These are phyloP conservation scores for Strongylocentrotus purpuratus DNA, from an alignment of 35 echinoderm and acorn worm species.

Conservation along the genomic window DNA sequence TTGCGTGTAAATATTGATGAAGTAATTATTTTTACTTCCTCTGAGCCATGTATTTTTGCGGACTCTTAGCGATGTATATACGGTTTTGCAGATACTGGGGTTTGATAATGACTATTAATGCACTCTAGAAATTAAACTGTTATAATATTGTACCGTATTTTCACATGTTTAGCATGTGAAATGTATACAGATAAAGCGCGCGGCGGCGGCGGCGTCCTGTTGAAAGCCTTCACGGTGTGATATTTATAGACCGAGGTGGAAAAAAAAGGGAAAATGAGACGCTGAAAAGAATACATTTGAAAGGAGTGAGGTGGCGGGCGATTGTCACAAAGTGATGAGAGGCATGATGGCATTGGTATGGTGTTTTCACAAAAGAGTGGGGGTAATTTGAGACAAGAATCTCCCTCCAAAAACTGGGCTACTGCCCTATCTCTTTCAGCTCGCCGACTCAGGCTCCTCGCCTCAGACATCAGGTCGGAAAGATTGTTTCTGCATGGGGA, in stretches of 20 bases:
- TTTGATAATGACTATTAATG: not conserved
- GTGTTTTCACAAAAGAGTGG: not conserved
- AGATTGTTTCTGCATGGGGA: not conserved
- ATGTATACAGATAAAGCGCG: no score
- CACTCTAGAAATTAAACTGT: not conserved
- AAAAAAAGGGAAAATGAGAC: not conserved
- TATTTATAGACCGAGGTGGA: not conserved
- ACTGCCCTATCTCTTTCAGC: conserved; percentile 1
- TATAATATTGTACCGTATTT: no score
- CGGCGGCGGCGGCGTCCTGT: no score
- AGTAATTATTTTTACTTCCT: no score
- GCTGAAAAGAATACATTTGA: not conserved
- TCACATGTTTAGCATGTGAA: no score
- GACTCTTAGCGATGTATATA: no score
- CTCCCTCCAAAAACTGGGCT: conserved; percentile 7
- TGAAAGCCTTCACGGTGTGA: not conserved
- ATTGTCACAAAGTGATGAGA: not conserved
- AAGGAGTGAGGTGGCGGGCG: not conserved
- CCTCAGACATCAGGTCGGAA: not conserved
- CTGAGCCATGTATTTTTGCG: no score
- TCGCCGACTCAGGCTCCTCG: not conserved
- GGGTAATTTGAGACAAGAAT: not conserved
- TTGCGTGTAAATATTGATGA: no score
- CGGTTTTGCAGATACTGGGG: no score
- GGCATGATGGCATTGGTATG: not conserved